Base-by-base conservation (phyloP, 2,113 vertebrate genomes). In the Tragelaphus imberbis region DNA sequence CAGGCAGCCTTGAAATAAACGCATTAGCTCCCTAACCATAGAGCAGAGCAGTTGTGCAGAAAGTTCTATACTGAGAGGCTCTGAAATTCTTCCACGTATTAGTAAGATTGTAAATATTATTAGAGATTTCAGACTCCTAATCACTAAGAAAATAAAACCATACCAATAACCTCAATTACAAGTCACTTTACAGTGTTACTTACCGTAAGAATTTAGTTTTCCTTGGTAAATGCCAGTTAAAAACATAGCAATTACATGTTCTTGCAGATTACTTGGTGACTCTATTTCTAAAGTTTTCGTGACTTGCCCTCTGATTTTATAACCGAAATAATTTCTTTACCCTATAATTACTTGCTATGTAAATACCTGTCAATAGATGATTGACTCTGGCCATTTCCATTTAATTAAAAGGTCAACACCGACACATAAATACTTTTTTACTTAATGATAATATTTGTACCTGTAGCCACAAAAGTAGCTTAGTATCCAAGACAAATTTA, bases 401-500 rank as follows among this genome's bases (percentile, higher is more conserved):
- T 97, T 97, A 98, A 98, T 98, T 98, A 98, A 97, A 98, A 98
- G 94, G 87, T 97, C 95, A 97, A 85, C 33, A 97, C 25, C 53
- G 59, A 94, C 86, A 95, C 75, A 53, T 77, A 97, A 98, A 96
- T 98, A 94, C 98, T 63, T 98, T 97, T 98, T 98, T 98, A 98
- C 97, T 98, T 97, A 95, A 97, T 86, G 97, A 98, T 98, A 96
- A 94, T 98, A 98, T 98, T 98, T 98, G 84, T 95, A 68, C 36
- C 96, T 91, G 92, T 84, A 97, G 94, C 98, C 98, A 98, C 96
- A 97, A 47, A 95, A 82, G 77, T 86, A 95, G 65, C 63, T 90
- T 80, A 82, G 90, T 40, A 90, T 96, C 96, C 97, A 98, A 98
- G 75, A 93, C 40, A 98, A 98, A 98, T 94, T 97, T 96, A 95